Evolutionary conservation across 1,140 invertebrate genomes (phyloP), one percentile per base, ranked within the genome.

Genomic region (Agrilus planipennis): DNA sequence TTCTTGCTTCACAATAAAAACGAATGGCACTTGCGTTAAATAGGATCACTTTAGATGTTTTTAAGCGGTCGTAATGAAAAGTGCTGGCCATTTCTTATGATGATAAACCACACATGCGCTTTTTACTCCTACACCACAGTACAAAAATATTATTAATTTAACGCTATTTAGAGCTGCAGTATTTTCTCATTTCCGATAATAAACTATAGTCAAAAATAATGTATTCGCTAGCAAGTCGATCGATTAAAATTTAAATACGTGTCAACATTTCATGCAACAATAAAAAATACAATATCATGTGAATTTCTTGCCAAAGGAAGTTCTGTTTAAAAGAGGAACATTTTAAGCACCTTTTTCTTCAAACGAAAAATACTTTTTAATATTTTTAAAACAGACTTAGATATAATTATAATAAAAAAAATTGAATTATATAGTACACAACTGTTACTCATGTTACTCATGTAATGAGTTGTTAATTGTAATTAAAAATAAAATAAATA

Each of bases 71-170:
- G n/a, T n/a, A n/a, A n/a, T n/a, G n/a, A n/a, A n/a, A n/a, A n/a
- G n/a, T n/a, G n/a, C n/a, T n/a, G n/a, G n/a, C n/a, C n/a, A n/a
- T n/a, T n/a, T n/a, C n/a, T n/a, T n/a, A n/a, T n/a, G n/a, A n/a
- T n/a, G n/a, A n/a, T n/a, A n/a, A n/a, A n/a, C n/a, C n/a, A n/a
- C n/a, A n/a, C n/a, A n/a, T n/a, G n/a, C n/a, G n/a, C n/a, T n/a
- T n/a, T n/a, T n/a, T n/a, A n/a, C n/a, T n/a, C 42, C 42, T 28
- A 43, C 42, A 43, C 42, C 42, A 10, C 17, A 31, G 34, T 43
- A 43, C 25, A 43, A 43, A 43, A 43, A 43, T 43, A 43, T 31
- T 30, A 9, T 43, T 34, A 38, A 18, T 19, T 38, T 28, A 34
- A 7, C 12, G 34, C 41, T 14, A n/a, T 42, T 42, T 42, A 42